Evolutionary conservation across 2,113 vertebrate genomes (phyloP).

Genomic region (Mobula hypostoma): DNA sequence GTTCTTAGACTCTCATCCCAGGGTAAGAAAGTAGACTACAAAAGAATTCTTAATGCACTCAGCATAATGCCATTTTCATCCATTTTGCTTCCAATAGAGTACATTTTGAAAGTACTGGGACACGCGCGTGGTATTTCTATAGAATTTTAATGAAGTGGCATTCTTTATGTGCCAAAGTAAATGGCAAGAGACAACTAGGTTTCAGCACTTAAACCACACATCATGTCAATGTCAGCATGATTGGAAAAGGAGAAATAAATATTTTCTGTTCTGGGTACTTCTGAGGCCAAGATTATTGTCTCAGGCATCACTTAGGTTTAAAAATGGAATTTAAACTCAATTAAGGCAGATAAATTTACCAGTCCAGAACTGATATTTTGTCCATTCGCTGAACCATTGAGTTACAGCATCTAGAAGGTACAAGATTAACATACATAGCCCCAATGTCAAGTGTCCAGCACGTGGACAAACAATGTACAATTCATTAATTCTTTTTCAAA

Average conservation of each 20-base stretch:
- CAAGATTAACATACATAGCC: not conserved
- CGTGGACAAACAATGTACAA: not conserved
- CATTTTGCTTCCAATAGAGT: no score
- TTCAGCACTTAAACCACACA: not conserved
- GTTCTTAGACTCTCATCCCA: not conserved
- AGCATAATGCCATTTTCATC: not conserved
- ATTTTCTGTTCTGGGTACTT: not conserved
- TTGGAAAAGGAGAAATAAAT: not conserved
- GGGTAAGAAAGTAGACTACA: not conserved
- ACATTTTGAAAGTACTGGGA: not conserved
- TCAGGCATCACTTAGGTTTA: not conserved
- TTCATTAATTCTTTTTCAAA: not conserved
- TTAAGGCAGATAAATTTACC: not conserved
- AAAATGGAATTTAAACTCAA: not conserved
- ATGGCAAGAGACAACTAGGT: not conserved
- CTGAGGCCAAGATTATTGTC: not conserved
- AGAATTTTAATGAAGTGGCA: not conserved
- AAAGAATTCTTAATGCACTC: not conserved
- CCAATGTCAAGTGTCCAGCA: not conserved
- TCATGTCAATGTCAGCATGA: not conserved
- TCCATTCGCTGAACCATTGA: slow-evolving; percentile 62
- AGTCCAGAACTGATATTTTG: slow-evolving; percentile 43
- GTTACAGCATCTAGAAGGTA: slow-evolving; percentile 1
- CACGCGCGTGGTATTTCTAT: not conserved
- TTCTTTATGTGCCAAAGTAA: not conserved